phyloP scores from a whole-genome alignment of 2,113 vertebrate genomes.

The Cyprinodon tularosa region DNA sequence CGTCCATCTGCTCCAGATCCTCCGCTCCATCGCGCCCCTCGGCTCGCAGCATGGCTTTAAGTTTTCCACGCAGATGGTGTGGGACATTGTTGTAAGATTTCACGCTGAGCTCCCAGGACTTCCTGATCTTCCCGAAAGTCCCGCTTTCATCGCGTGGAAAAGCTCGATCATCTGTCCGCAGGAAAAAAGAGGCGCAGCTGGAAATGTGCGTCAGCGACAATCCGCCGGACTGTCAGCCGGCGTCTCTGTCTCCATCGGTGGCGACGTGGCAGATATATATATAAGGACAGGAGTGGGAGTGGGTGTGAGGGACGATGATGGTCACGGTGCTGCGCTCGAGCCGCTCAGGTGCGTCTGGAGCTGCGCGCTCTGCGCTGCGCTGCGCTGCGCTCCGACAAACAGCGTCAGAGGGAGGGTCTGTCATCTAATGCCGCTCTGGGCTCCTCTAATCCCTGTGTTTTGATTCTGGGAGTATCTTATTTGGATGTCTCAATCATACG shows the following conservation, averaged over 20 bases:
- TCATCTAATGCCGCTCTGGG: not conserved
- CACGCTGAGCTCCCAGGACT: constrained; percentile 14
- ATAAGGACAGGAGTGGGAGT: constrained; percentile 6
- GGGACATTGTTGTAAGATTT: constrained; percentile 37
- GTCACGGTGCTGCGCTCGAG: constrained; percentile 9
- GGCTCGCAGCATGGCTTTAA: constrained; percentile 45
- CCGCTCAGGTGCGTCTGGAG: constrained; percentile 49
- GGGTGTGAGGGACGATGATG: constrained; percentile 2
- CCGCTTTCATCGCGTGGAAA: not conserved
- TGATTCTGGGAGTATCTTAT: not conserved
- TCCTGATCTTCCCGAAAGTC: constrained; percentile 21
- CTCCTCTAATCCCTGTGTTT: not conserved
- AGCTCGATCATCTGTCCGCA: not conserved
- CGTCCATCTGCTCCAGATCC: constrained; percentile 52
- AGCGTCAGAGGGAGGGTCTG: constrained; percentile 51
- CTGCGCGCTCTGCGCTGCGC: constrained; percentile 53
- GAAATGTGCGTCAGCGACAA: not conserved
- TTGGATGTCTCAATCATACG: not conserved
- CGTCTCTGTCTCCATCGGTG: not conserved
- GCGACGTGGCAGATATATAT: constrained; percentile 24
- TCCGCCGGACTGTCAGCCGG: not conserved
- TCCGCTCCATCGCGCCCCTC: constrained; percentile 15
- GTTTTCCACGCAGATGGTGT: constrained; percentile 52
- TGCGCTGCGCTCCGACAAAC: constrained; percentile 19
- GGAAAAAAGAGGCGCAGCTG: not conserved